These are phyloP conservation scores for Hydropsyche tenuis DNA, from an alignment of 1,140 invertebrate species.

Conservation along the genomic window DNA sequence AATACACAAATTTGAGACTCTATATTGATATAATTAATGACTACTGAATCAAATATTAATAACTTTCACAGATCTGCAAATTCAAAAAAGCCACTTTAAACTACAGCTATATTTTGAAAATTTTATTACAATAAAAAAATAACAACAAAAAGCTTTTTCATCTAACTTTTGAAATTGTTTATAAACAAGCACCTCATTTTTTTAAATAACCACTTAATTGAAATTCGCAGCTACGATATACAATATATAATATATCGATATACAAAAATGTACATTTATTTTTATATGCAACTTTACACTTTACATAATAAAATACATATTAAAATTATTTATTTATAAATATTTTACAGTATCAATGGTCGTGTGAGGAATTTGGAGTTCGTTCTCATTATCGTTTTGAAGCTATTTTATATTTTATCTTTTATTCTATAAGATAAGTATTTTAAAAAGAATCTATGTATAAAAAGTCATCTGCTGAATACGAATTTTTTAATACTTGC, in stretches of 20 bases:
- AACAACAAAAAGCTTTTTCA: too few relatives aligned
- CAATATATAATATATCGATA: neutral
- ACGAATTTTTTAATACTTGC: too few relatives aligned
- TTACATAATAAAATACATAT: slow-evolving; percentile 32
- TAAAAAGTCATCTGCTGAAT: too few relatives aligned
- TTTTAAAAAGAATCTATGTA: neutral
- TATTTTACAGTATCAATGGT: slow-evolving; percentile 29
- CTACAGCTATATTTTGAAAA: neutral
- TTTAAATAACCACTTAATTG: slow-evolving; percentile 2
- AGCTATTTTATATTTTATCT: neutral
- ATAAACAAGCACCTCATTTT: slow-evolving; percentile 10
- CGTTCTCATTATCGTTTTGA: too few relatives aligned
- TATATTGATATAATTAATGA: neutral
- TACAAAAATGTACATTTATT: neutral
- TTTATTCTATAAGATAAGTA: neutral
- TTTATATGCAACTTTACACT: slow-evolving; percentile 27
- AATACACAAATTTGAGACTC: neutral
- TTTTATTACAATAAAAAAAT: too few relatives aligned
- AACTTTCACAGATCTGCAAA: neutral
- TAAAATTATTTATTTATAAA: slow-evolving; percentile 28
- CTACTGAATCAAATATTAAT: slow-evolving; percentile 6
- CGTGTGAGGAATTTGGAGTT: slow-evolving; percentile 34
- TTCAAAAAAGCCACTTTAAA: slow-evolving; percentile 11
- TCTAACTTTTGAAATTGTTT: neutral
- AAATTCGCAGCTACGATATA: neutral